A percentile compares a stretch with the other conserved stretches of the same genome.
Conservation (phyloP, 2,113 vertebrate species). For the Leptodactylus fuscus region DNA sequence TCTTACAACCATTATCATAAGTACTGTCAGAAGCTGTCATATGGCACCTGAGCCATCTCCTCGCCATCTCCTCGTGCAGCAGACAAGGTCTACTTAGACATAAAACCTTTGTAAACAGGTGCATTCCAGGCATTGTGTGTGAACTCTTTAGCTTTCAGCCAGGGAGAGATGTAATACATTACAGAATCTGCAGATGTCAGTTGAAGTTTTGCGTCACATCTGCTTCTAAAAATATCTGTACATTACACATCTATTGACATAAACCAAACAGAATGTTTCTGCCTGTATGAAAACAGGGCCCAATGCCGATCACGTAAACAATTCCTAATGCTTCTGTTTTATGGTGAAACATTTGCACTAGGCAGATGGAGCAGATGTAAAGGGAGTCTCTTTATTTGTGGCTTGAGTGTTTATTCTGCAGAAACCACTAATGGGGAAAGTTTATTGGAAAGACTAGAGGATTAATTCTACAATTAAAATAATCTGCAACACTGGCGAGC, state of each 20-base stretch:
- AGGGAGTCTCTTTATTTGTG: constrained; percentile 29
- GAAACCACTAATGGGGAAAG: constrained; percentile 32
- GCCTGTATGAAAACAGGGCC: neutral
- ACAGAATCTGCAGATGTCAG: constrained; percentile 8
- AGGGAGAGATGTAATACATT: constrained; percentile 7
- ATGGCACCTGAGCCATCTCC: too few species aligned
- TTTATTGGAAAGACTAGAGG: constrained; percentile 38
- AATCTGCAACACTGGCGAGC: neutral
- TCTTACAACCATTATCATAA: too few species aligned
- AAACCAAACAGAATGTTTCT: constrained; percentile 17
- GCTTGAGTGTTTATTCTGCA: constrained; percentile 32
- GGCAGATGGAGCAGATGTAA: constrained; percentile 40
- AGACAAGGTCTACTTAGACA: neutral
- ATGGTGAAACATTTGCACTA: constrained; percentile 19
- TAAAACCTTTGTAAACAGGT: neutral
- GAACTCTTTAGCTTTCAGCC: neutral
- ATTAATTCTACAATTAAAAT: constrained; percentile 15
- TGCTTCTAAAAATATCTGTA: constrained; percentile 24
- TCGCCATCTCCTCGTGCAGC: neutral
- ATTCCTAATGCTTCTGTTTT: constrained; percentile 42
- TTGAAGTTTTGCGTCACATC: constrained; percentile 3
- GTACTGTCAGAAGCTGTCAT: too few species aligned
- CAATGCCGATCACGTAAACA: neutral
- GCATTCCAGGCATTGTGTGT: constrained; percentile 2
- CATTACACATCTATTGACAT: neutral